phyloP scores from a whole-genome alignment of 2,113 vertebrate genomes.

The Notothenia coriiceps region DNA sequence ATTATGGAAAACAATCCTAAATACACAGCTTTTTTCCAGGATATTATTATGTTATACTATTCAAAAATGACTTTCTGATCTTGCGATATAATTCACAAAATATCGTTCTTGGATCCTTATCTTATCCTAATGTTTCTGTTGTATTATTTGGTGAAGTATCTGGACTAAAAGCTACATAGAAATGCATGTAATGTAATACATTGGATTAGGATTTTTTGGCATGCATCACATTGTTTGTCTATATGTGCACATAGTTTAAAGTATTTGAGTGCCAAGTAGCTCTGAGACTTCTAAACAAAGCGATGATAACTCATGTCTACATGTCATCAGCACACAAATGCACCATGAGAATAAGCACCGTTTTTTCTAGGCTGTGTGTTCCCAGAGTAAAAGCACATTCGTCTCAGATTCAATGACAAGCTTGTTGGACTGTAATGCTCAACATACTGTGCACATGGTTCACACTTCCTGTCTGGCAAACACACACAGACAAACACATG shows the following conservation, averaged over 20 bases:
- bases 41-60: background rate
- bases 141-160: no score
- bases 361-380: constrained; percentile 8
- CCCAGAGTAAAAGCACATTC: constrained; percentile 44
- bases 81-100: no score
- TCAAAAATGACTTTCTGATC: constrained; percentile 2
- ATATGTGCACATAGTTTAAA: background rate
- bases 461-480: constrained; percentile 69
- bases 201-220: background rate
- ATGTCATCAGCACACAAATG: constrained; percentile 17
- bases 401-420: constrained; percentile 25
- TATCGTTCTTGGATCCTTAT: no score
- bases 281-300: constrained; percentile 7
- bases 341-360: background rate
- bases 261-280: background rate
- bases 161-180: no score
- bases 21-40: background rate
- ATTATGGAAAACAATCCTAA: constrained; percentile 24
- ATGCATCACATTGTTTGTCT: background rate
- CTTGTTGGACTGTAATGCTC: constrained; percentile 48
- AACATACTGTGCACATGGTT: constrained; percentile 61
- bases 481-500: constrained; percentile 35
- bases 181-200: background rate
- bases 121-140: no score
- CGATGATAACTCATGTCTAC: constrained; percentile 4